phyloP scores from a whole-genome alignment of 1,140 invertebrate species.

The Drosophila hydei region DNA sequence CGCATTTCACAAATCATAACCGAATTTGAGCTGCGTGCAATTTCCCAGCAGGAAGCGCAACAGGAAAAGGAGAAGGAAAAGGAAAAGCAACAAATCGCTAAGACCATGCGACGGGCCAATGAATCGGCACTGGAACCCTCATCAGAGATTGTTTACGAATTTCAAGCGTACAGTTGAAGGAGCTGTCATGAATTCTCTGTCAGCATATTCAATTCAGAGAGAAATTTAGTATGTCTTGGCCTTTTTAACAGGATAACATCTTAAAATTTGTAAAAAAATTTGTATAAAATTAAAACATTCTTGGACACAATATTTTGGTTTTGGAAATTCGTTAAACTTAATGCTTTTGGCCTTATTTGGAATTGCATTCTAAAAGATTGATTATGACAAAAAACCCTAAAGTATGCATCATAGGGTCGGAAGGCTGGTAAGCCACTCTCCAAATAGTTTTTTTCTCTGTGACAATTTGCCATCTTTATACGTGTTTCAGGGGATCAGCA shows the following conservation, averaged over 20 bases:
- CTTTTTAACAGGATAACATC: constrained; percentile 1
- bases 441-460: neutral
- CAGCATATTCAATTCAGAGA: neutral
- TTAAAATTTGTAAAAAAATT: constrained; percentile 8
- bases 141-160: constrained; percentile 51
- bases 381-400: constrained; percentile 48
- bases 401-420: constrained; percentile 70
- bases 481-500: constrained; percentile 59
- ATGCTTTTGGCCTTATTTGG: constrained; percentile 11
- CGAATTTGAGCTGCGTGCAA: constrained; percentile 74
- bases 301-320: constrained; percentile 1
- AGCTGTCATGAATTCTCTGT: constrained; percentile 43
- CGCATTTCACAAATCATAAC: constrained; percentile 71
- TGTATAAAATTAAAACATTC: constrained; percentile 24
- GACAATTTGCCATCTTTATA: neutral
- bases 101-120: neutral
- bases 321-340: neutral
- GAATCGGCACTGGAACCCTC: constrained; percentile 22
- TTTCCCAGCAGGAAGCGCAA: constrained; percentile 56
- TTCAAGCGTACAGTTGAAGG: constrained; percentile 45
- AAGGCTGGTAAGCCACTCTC: constrained; percentile 53
- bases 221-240: constrained; percentile 6
- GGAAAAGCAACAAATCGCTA: constrained; percentile 8
- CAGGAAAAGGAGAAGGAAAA: constrained; percentile 14
- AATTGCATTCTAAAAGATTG: constrained; percentile 31